Base-by-base conservation (phyloP, 2,113 vertebrate genomes). In the Phodopus roborovskii region DNA sequence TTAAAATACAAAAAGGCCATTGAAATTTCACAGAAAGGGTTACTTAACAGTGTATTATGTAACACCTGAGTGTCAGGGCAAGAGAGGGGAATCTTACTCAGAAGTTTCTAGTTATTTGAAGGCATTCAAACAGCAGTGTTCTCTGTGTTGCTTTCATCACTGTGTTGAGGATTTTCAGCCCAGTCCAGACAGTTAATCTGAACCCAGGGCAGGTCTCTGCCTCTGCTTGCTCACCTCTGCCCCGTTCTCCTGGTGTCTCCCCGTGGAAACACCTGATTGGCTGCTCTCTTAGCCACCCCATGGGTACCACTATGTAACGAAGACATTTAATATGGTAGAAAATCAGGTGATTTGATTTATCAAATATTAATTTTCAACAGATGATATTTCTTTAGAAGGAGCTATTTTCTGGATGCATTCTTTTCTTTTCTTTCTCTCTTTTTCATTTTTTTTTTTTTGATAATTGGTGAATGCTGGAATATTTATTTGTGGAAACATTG, bases 51-150 rank as follows among this genome's bases (percentile, higher is more conserved):
- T 70, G 91, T 45, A 64, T 96, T 95, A 94, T 91, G 50, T 89
- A 97, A 97, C 81, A 81, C 70, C 75, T 48, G 60, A 62, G 36
- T 60, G 39, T n/a, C 58, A 58, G 30, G 42, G 22, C 39, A 7
- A 33, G 36, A 88, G 30, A 79, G 48, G 68, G 68, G 66, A n/a
- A 73, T 58, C 36, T 87, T 92, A 39, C 81, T 95, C 45, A 94
- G 75, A 94, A 78, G 79, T 75, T 62, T 79, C 50, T 94, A 71
- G 94, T 96, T 92, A 96, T 93, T 73, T 96, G 96, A 98, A 96
- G 94, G 83, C 82, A 70, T 91, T 95, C 62, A 88, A 96, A 71
- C 84, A 92, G 8, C 36, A 58, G 0, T 28, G 50, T 95, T 93
- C 89, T 19, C 50, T 64, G 1, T 79, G 45, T 77, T 90, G 56